Evolutionary conservation across 2,797 vertebrate genomes (phyloP).

Genomic region (Amblyopsis hoosieri): DNA sequence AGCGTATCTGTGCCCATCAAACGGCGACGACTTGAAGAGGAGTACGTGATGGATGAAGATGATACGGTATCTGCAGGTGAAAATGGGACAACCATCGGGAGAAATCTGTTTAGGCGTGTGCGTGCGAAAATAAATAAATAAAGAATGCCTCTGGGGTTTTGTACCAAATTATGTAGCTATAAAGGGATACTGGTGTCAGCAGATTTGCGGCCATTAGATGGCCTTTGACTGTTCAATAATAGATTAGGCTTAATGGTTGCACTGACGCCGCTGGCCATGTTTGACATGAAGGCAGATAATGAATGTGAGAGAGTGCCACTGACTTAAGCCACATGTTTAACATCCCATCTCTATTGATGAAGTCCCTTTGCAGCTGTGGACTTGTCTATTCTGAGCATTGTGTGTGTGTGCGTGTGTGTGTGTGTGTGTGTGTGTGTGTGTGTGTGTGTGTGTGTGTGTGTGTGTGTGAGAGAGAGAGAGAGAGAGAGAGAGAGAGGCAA

Average conservation of each 20-base stretch:
- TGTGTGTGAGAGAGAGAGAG: not conserved
- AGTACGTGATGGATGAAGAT: not conserved
- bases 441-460: not conserved
- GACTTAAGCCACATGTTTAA: constrained; percentile 49
- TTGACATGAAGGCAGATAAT: constrained; percentile 68
- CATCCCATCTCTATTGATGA: constrained; percentile 40
- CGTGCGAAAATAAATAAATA: not conserved
- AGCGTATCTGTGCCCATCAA: constrained; percentile 23
- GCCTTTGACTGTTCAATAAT: constrained; percentile 77
- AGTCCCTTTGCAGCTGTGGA: constrained; percentile 15
- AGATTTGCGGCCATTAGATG: constrained; percentile 64
- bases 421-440: not conserved
- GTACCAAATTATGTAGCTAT: constrained; percentile 50
- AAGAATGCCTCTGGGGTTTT: constrained; percentile 8
- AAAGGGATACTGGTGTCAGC: constrained; percentile 66
- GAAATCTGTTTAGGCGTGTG: constrained; percentile 1
- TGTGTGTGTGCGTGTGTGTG: not conserved
- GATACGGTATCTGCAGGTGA: not conserved
- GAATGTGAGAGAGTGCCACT: constrained; percentile 58
- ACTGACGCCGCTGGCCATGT: constrained; percentile 61
- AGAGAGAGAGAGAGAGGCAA: not conserved
- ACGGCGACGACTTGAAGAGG: constrained; percentile 40
- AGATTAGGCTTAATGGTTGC: constrained; percentile 74
- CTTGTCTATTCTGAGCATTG: not conserved
- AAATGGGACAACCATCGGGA: not conserved